These are phyloP conservation scores for Emys orbicularis DNA, from an alignment of 2,797 vertebrate species.

Conservation along the genomic window DNA sequence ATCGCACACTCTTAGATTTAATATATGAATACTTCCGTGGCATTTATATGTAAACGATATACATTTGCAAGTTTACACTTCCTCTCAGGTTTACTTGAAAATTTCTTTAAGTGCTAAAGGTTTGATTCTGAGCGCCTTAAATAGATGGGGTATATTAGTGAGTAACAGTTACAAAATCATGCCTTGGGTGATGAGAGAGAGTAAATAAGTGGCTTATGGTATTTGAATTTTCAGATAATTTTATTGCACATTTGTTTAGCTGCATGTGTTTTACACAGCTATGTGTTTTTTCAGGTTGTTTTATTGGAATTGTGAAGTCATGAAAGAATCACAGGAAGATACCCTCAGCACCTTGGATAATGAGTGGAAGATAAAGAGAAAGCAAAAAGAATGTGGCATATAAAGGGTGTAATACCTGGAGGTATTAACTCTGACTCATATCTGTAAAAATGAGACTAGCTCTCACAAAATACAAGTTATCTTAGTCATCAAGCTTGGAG, in stretches of 20 bases:
- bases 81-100: conserved; percentile 9
- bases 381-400: conserved; percentile 81
- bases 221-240: background rate
- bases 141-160: conserved; percentile 24
- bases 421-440: conserved; percentile 74
- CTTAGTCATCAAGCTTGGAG: conserved; percentile 79
- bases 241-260: background rate
- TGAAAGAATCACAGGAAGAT: conserved; percentile 80
- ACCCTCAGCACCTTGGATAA: conserved; percentile 75
- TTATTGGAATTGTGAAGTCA: conserved; percentile 79
- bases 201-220: background rate
- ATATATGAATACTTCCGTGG: background rate
- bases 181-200: background rate
- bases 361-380: conserved; percentile 79
- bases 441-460: conserved; percentile 79
- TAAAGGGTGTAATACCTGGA: conserved; percentile 81
- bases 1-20: background rate
- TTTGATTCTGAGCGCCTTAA: conserved; percentile 7
- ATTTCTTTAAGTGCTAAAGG: no score
- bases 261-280: conserved; percentile 52
- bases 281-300: conserved; percentile 76
- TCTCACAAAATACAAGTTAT: conserved; percentile 75
- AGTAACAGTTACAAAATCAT: background rate
- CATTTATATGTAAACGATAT: background rate
- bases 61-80: background rate